Conservation (phyloP, 2,888 invertebrate genomes). For the Ceriagrion tenellum region DNA sequence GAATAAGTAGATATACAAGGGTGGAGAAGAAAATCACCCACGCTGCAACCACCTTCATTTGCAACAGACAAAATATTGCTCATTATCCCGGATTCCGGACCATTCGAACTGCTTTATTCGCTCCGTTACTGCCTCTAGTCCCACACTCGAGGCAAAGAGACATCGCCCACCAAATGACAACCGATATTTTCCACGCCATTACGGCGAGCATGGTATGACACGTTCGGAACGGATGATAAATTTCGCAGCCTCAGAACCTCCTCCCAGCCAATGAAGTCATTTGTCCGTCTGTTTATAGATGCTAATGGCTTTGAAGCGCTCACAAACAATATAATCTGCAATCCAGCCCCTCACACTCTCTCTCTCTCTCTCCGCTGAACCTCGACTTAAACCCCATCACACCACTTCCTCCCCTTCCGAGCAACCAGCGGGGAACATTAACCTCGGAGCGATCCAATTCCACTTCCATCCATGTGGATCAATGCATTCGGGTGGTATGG, state of each 20-base stretch:
- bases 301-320: conserved; percentile 14
- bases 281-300: conserved; percentile 14
- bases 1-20: too few species aligned
- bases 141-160: not conserved
- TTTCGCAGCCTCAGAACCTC: not conserved
- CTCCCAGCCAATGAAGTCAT: not conserved
- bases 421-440: not conserved
- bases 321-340: conserved; percentile 19
- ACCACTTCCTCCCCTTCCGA: too few species aligned
- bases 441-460: not conserved
- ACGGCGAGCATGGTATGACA: not conserved
- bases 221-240: not conserved
- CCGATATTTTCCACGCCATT: not conserved
- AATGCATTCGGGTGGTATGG: not conserved
- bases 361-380: not conserved
- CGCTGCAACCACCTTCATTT: too few species aligned
- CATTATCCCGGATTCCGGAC: not conserved
- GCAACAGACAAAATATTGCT: not conserved
- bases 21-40: too few species aligned
- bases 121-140: not conserved
- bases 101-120: not conserved
- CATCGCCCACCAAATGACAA: not conserved
- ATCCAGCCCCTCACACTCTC: not conserved
- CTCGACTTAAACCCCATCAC: not conserved
- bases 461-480: not conserved